phyloP scores from a whole-genome alignment of 1,140 invertebrate species.

The Drosophila sulfurigaster region DNA sequence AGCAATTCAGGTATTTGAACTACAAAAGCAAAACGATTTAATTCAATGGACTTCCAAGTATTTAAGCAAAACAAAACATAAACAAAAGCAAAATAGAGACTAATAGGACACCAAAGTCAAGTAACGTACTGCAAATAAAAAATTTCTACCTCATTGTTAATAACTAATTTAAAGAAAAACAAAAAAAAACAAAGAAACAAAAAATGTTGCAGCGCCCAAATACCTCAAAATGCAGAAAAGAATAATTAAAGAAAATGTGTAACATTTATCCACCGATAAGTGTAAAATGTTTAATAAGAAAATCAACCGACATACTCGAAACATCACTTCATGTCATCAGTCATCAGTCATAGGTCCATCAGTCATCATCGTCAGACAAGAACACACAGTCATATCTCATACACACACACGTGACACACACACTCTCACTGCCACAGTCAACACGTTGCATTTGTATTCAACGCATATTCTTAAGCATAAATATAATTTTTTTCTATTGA shows the following conservation, averaged over 20 bases:
- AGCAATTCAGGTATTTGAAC: slow-evolving; percentile 81
- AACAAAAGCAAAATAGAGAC: slow-evolving; percentile 57
- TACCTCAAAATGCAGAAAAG: slow-evolving; percentile 63
- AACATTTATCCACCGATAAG: slow-evolving; percentile 47
- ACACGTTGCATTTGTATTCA: slow-evolving; percentile 1
- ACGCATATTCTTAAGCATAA: slow-evolving; percentile 7
- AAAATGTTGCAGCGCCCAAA: slow-evolving; percentile 67
- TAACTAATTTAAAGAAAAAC: slow-evolving; percentile 52
- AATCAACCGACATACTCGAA: slow-evolving; percentile 18
- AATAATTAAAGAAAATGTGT: slow-evolving; percentile 17
- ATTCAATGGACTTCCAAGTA: slow-evolving; percentile 80
- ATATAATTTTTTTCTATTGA: slow-evolving; percentile 12
- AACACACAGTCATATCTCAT: slow-evolving; percentile 47
- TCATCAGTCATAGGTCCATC: slow-evolving; percentile 55
- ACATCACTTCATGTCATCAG: slow-evolving; percentile 54
- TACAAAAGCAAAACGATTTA: slow-evolving; percentile 59
- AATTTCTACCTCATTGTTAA: slow-evolving; percentile 82
- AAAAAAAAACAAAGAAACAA: slow-evolving; percentile 35
- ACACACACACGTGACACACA: slow-evolving; percentile 17
- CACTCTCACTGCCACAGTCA: slow-evolving; percentile 53
- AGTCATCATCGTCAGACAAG: slow-evolving; percentile 38
- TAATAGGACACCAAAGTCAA: slow-evolving; percentile 40
- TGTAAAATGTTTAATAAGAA: slow-evolving; percentile 36
- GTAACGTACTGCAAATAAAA: slow-evolving; percentile 52
- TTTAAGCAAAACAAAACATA: slow-evolving; percentile 49